Conservation (phyloP, 1,140 invertebrate species). For the Linepithema humile region DNA sequence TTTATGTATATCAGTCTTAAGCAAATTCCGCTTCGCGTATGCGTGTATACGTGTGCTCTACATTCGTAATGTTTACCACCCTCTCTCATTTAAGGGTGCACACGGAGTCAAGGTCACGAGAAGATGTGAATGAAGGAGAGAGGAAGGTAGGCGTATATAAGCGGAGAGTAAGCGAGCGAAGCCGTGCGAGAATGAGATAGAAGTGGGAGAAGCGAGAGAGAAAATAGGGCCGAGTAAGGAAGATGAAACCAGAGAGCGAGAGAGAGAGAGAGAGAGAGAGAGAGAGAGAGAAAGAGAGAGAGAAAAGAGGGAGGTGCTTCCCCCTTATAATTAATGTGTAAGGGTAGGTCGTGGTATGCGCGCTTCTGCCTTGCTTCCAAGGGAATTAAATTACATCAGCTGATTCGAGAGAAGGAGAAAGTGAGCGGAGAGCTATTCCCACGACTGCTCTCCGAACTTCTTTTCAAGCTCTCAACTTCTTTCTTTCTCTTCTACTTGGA, state of each 20-base stretch:
- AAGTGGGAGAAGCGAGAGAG: constrained; percentile 50
- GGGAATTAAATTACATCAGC: constrained; percentile 80
- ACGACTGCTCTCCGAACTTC: constrained; percentile 62
- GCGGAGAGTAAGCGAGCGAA: constrained; percentile 35
- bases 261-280: constrained; percentile 61
- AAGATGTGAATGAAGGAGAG: constrained; percentile 76
- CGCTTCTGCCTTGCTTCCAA: constrained; percentile 69
- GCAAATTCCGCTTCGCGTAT: constrained; percentile 55
- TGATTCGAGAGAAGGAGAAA: constrained; percentile 71
- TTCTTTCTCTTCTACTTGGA: constrained; percentile 48
- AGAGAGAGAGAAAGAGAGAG: constrained; percentile 56
- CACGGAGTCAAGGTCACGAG: constrained; percentile 73
- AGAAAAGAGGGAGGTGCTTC: constrained; percentile 72
- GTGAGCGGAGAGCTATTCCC: constrained; percentile 63
- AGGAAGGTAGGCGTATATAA: constrained; percentile 42
- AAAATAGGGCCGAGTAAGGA: constrained; percentile 56
- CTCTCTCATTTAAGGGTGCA: constrained; percentile 77
- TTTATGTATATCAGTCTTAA: constrained; percentile 46
- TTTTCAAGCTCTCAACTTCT: constrained; percentile 35
- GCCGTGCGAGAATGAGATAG: constrained; percentile 62
- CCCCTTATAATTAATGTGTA: constrained; percentile 84
- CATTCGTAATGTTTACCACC: constrained; percentile 68
- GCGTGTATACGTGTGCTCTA: constrained; percentile 56
- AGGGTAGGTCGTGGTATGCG: constrained; percentile 81
- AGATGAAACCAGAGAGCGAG: constrained; percentile 64